A percentile compares a stretch with the other conserved stretches of the same genome.
phyloP scores from a whole-genome alignment of 2,888 invertebrate genomes.

The Morinoia aosen region DNA sequence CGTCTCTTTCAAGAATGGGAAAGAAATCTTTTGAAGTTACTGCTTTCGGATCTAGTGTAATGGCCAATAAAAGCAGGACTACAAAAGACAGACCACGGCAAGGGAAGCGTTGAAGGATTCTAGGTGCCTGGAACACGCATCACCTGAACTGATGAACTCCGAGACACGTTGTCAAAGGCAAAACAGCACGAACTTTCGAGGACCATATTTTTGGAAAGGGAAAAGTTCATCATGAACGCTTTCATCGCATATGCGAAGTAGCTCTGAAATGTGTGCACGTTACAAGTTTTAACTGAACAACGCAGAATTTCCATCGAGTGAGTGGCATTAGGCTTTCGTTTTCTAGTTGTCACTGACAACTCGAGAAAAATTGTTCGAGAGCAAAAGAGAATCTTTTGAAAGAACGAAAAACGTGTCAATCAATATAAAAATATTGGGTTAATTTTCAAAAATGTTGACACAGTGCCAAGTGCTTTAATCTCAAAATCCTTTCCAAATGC shows the following conservation, averaged over 20 bases:
- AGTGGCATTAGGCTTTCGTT: neutral
- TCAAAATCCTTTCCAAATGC: too few relatives aligned
- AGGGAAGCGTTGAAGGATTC: neutral
- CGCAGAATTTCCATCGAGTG: neutral
- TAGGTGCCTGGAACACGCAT: neutral
- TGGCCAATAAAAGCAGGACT: neutral
- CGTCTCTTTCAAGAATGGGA: neutral
- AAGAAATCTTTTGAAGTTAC: slow-evolving; percentile 1
- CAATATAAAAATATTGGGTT: neutral
- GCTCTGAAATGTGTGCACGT: neutral
- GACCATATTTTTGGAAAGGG: neutral
- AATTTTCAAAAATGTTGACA: too few relatives aligned
- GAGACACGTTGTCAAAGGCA: neutral
- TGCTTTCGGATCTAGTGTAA: neutral
- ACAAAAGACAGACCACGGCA: neutral
- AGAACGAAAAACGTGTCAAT: too few relatives aligned
- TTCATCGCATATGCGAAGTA: neutral
- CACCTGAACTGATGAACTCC: neutral
- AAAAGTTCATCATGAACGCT: neutral
- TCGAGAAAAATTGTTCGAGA: neutral
- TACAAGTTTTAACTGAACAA: neutral
- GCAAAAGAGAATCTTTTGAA: too few relatives aligned
- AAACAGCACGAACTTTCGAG: neutral
- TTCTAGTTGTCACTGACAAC: neutral
- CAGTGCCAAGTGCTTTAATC: too few relatives aligned